Conservation (phyloP, 2,888 invertebrate species). For the Hemithea aestivaria region DNA sequence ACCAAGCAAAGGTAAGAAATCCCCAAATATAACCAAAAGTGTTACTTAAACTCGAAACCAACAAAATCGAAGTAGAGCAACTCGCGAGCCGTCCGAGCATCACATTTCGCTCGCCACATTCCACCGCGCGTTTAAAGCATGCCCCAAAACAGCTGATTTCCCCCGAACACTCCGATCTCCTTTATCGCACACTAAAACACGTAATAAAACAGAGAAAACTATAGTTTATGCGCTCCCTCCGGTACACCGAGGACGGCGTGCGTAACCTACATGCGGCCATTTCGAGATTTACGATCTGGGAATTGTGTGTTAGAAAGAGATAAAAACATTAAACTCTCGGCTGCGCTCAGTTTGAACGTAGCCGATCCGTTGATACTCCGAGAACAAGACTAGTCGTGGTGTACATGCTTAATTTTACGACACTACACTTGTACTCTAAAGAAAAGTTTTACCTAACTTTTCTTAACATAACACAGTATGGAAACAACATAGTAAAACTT, state of each 20-base stretch:
- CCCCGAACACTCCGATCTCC: slow-evolving; percentile 71
- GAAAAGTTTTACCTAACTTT: too few species aligned
- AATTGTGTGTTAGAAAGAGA: slow-evolving; percentile 78
- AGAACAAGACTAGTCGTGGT: slow-evolving; percentile 55
- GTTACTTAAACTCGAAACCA: background rate
- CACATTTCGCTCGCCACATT: slow-evolving; percentile 76
- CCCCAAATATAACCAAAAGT: background rate
- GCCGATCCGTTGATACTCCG: slow-evolving; percentile 59
- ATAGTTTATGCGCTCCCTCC: slow-evolving; percentile 75
- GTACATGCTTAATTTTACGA: slow-evolving; percentile 49
- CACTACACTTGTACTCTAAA: background rate
- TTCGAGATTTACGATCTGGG: slow-evolving; percentile 81
- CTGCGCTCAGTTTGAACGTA: slow-evolving; percentile 64
- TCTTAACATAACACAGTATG: too few species aligned
- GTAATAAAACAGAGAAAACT: slow-evolving; percentile 79
- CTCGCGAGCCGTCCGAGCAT: slow-evolving; percentile 45
- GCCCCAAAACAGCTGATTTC: slow-evolving; percentile 78
- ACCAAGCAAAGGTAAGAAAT: background rate
- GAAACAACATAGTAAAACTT: slow-evolving; percentile 5
- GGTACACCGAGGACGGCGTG: slow-evolving; percentile 75
- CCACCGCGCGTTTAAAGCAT: slow-evolving; percentile 78
- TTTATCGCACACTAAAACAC: slow-evolving; percentile 72
- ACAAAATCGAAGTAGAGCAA: slow-evolving; percentile 54
- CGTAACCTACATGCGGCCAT: slow-evolving; percentile 81
- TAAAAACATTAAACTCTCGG: slow-evolving; percentile 72